A percentile compares a stretch with the other conserved stretches of the same genome.
Conservation (phyloP, 2,797 vertebrate species). For the Tangara arthus region DNA sequence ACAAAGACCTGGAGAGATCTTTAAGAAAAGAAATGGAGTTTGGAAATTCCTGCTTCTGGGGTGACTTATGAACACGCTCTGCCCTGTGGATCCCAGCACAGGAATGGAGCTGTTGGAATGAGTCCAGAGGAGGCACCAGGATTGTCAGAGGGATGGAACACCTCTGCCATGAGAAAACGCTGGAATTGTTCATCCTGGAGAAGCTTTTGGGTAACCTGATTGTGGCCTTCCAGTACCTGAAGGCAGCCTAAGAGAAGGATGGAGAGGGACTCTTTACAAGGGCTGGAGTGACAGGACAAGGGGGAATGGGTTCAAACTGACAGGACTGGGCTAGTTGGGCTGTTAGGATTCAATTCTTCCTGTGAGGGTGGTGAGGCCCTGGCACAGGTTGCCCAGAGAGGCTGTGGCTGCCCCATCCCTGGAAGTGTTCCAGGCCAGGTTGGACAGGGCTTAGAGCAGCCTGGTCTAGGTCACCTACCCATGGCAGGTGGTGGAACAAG, state of each 20-base stretch:
- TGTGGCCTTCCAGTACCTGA: background rate
- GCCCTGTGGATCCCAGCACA: background rate
- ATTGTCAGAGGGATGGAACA: background rate
- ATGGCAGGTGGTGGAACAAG: fast-evolving
- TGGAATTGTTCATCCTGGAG: background rate
- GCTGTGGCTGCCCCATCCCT: background rate
- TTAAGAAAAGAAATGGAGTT: background rate
- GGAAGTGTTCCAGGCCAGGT: background rate
- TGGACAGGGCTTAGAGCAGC: fast-evolving
- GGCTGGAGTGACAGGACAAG: background rate
- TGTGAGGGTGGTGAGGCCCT: background rate
- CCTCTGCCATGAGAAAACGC: background rate
- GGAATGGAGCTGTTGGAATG: background rate
- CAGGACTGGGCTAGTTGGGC: background rate
- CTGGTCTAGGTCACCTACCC: background rate
- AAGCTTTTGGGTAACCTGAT: background rate
- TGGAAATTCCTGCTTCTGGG: background rate
- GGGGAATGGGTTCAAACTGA: background rate
- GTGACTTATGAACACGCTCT: background rate
- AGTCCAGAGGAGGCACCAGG: background rate
- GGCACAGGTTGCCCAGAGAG: background rate
- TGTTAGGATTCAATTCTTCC: background rate
- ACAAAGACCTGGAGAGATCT: background rate
- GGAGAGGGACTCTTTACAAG: background rate
- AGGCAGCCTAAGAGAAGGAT: background rate